A percentile compares a stretch with the other conserved stretches of the same genome.
phyloP scores from a whole-genome alignment of 92 coral and sea anemone genomes.

The Isaurus tuberculatus region DNA sequence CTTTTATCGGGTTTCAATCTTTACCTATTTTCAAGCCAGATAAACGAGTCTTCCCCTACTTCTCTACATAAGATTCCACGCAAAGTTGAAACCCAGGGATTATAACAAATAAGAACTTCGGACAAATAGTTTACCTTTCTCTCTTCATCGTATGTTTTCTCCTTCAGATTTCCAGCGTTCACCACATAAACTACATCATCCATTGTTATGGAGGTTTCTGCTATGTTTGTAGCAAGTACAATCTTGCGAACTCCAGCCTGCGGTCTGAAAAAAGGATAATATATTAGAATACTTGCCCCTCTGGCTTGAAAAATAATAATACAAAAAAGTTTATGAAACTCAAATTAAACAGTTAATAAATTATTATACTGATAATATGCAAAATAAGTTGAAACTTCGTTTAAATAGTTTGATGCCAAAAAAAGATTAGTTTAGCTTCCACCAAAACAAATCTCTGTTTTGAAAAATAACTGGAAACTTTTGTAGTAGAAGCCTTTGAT shows the following conservation, averaged over 20 bases:
- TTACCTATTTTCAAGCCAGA: no score
- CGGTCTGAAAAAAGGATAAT: slow-evolving; percentile 55
- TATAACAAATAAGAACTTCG: not conserved
- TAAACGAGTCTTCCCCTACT: no score
- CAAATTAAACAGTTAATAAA: not conserved
- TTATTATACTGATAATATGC: no score
- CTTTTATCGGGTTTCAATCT: no score
- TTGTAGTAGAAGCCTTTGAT: no score
- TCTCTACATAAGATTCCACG: not conserved
- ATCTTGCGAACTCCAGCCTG: slow-evolving; percentile 89
- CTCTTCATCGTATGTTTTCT: slow-evolving; percentile 76
- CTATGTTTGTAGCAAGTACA: slow-evolving; percentile 90
- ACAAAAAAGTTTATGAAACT: not conserved
- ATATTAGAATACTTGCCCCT: not conserved
- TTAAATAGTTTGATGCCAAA: no score
- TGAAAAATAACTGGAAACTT: no score
- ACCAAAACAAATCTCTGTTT: no score
- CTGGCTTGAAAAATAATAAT: not conserved
- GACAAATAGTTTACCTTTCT: slow-evolving; percentile 55
- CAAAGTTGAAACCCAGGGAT: not conserved
- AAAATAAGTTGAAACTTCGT: no score
- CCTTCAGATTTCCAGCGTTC: slow-evolving; percentile 91
- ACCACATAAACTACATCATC: slow-evolving; percentile 90
- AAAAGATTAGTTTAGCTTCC: no score
- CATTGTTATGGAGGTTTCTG: slow-evolving; percentile 95